Base-by-base conservation (phyloP, 2,113 vertebrate genomes). In the Coreoperca whiteheadi region DNA sequence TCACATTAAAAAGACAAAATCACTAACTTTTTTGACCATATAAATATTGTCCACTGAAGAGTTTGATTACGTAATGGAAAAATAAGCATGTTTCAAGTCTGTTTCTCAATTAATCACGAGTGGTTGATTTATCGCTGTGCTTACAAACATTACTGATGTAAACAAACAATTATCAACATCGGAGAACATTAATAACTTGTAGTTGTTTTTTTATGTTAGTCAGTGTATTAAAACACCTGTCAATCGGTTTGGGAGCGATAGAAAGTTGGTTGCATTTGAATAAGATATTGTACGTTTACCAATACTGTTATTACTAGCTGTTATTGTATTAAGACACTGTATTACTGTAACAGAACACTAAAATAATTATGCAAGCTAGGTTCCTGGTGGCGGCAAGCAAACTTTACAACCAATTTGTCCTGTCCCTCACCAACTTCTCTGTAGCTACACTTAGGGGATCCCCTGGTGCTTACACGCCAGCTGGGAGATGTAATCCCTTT, bases 401-500 rank as follows among this genome's bases (percentile, higher is more conserved):
- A 82, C 43, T 37, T 41, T 50, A 50, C 48, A 41, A 51, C 25
- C 51, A 74, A 46, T 77, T 79, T 48, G 41, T 81, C 50, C 54
- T 83, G 77, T 77, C 67, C 56, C 25, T 20, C 21, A 37, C 59
- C 39, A 79, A 61, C 48, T 61, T 79, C n/a, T 74, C 59, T 70
- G 64, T 43, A 74, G 65, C 70, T 32, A 32, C 84, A 84, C 72
- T 80, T 65, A 11, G 21, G 66, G 63, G 30, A 78, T 72, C 83
- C 81, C 63, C 70, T 65, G 56, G 71, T 75, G 63, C 68, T 59
- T 75, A n/a, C 28, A 51, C 32, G 66, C 66, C 56, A 75, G 60
- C 65, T 66, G 65, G 82, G 64, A 83, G 57, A 61, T 75, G 34
- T 78, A 82, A 65, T 85, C 71, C 77, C 72, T 72, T 86, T 85